Percentiles rank a stretch among this genome's conserved stretches.
Evolutionary conservation across 2,113 vertebrate genomes (phyloP).

Genomic region (Lagopus leucura): DNA sequence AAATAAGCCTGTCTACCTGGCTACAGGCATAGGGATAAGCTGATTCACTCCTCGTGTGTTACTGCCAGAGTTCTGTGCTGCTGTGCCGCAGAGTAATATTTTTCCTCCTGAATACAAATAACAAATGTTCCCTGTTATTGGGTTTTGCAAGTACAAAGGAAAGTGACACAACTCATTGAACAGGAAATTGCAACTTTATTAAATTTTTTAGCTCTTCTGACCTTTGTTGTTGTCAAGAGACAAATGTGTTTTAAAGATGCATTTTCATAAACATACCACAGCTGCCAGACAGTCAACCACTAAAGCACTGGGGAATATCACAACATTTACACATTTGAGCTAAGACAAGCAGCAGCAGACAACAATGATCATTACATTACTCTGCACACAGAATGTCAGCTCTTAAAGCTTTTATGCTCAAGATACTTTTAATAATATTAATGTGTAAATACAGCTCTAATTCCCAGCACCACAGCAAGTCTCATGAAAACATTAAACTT

Average conservation of each 20-base stretch:
- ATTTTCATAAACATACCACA: conserved; percentile 54
- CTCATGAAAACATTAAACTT: conserved; percentile 3
- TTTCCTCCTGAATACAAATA: conserved; percentile 67
- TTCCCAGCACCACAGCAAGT: neutral
- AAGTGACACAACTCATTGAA: conserved; percentile 17
- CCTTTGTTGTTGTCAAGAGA: conserved; percentile 36
- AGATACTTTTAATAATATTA: conserved; percentile 7
- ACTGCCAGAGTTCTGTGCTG: neutral
- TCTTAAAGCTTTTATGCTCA: neutral
- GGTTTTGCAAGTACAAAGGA: conserved; percentile 38
- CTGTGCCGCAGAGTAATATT: neutral
- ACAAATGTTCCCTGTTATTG: conserved; percentile 38
- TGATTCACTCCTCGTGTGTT: neutral
- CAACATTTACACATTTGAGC: conserved; percentile 46
- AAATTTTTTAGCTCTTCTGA: neutral
- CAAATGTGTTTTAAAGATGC: conserved; percentile 40
- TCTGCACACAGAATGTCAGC: neutral
- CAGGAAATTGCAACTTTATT: conserved; percentile 64
- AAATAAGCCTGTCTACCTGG: conserved; percentile 57
- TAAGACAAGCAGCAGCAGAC: neutral
- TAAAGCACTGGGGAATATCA: conserved; percentile 37
- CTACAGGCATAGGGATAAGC: neutral
- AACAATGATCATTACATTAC: neutral
- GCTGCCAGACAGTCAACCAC: conserved; percentile 35
- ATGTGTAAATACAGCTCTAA: conserved; percentile 20